phyloP scores from a whole-genome alignment of 2,888 invertebrate genomes.

The Caenorhabditis angaria region DNA sequence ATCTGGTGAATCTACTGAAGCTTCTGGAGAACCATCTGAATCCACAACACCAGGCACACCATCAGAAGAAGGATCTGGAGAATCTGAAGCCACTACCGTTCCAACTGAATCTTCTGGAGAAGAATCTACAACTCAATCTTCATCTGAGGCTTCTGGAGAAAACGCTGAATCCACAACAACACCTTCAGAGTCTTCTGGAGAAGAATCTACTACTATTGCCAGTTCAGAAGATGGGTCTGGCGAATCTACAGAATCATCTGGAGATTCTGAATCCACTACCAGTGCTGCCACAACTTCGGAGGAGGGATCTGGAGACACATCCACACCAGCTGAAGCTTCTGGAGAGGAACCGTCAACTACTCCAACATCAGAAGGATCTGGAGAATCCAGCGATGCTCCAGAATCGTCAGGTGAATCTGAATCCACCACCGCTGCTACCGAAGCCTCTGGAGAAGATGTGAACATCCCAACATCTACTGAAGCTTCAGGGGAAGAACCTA shows the following conservation, averaged over 20 bases:
- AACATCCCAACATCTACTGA: neutral
- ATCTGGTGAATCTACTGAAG: slow-evolving; percentile 5
- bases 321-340: too few relatives aligned
- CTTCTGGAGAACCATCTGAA: slow-evolving; percentile 17
- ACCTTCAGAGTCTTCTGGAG: neutral
- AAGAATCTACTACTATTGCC: neutral
- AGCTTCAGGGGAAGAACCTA: neutral
- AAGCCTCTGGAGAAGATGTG: slow-evolving; percentile 6
- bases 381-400: slow-evolving; percentile 12
- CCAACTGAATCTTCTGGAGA: slow-evolving; percentile 17
- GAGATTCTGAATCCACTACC: slow-evolving; percentile 21
- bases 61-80: slow-evolving; percentile 13
- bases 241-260: slow-evolving; percentile 7
- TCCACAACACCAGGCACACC: slow-evolving; percentile 13
- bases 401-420: slow-evolving; percentile 19
- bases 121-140: slow-evolving; percentile 7
- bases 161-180: slow-evolving; percentile 17
- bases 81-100: slow-evolving; percentile 16
- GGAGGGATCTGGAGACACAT: slow-evolving; percentile 15
- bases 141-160: too few relatives aligned
- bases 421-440: neutral
- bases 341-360: slow-evolving; percentile 9
- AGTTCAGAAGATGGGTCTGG: neutral
- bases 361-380: slow-evolving; percentile 20
- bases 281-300: slow-evolving; percentile 7